Conservation (phyloP, 1,140 invertebrate species). For the Heliconius melpomene region DNA sequence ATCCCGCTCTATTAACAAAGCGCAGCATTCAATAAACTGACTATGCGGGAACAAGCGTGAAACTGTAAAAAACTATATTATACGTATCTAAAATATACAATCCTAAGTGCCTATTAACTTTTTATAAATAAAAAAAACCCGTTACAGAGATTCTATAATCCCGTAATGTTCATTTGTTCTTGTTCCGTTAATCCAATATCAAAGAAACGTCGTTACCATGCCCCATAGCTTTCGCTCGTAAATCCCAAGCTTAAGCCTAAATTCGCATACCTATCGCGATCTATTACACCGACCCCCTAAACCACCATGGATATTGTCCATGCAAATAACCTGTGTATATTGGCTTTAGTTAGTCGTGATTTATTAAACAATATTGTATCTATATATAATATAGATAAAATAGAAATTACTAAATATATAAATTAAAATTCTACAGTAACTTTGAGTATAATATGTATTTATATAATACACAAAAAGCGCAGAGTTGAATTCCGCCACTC, state of each 20-base stretch:
- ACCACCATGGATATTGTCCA: background rate
- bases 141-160: background rate
- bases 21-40: too few relatives aligned
- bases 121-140: background rate
- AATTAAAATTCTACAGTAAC: too few relatives aligned
- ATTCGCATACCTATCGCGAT: slow-evolving; percentile 6
- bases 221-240: slow-evolving; percentile 18
- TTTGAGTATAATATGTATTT: too few relatives aligned
- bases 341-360: background rate
- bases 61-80: background rate
- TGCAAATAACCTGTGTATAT: background rate
- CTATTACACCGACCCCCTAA: background rate
- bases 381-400: too few relatives aligned
- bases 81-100: background rate
- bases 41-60: too few relatives aligned
- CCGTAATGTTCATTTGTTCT: slow-evolving; percentile 12
- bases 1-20: too few relatives aligned
- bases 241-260: slow-evolving; percentile 19
- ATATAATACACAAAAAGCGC: too few relatives aligned
- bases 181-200: slow-evolving; percentile 28
- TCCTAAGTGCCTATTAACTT: background rate
- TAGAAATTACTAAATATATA: too few relatives aligned
- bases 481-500: too few relatives aligned
- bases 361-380: too few relatives aligned
- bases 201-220: slow-evolving; percentile 18